Evolutionary conservation across 1,140 invertebrate species (phyloP).

Genomic region (Anastatus disparis): DNA sequence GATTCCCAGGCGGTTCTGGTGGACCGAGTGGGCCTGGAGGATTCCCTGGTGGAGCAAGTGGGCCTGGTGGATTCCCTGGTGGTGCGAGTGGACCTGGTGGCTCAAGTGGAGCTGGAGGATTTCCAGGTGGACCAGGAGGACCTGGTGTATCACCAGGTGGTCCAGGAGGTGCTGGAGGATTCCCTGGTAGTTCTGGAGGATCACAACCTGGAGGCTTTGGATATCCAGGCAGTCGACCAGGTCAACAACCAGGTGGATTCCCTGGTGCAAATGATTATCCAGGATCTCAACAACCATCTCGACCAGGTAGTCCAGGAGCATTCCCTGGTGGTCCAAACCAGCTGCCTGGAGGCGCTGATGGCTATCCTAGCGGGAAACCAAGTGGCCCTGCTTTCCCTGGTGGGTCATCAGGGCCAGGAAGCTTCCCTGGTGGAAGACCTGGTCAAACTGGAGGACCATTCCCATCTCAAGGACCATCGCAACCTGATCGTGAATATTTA

Average conservation of each 20-base stretch:
- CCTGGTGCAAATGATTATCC: slow-evolving; percentile 45
- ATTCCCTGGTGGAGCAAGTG: slow-evolving; percentile 8
- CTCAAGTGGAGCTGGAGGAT: neutral
- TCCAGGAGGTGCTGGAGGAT: neutral
- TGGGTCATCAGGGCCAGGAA: slow-evolving; percentile 41
- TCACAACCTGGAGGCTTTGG: slow-evolving; percentile 43
- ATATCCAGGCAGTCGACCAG: neutral
- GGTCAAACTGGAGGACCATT: slow-evolving; percentile 47
- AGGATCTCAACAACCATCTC: slow-evolving; percentile 39
- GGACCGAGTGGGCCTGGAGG: slow-evolving; percentile 25
- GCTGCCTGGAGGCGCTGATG: slow-evolving; percentile 37
- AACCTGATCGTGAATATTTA: slow-evolving; percentile 59
- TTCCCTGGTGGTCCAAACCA: slow-evolving; percentile 42
- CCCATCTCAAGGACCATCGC: slow-evolving; percentile 50
- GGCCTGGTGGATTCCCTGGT: slow-evolving; percentile 30
- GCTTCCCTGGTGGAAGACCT: slow-evolving; percentile 27
- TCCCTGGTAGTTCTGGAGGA: slow-evolving; percentile 32
- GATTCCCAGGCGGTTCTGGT: neutral
- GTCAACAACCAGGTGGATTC: slow-evolving; percentile 45
- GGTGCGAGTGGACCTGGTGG: neutral
- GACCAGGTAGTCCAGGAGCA: slow-evolving; percentile 37
- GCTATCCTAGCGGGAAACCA: slow-evolving; percentile 40
- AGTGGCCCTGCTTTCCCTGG: slow-evolving; percentile 47
- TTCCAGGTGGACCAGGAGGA: neutral
- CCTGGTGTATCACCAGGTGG: slow-evolving; percentile 34